Percentiles rank a stretch among this genome's conserved stretches.
phyloP scores from a whole-genome alignment of 1,140 invertebrate species.

The Calosoma granatense region DNA sequence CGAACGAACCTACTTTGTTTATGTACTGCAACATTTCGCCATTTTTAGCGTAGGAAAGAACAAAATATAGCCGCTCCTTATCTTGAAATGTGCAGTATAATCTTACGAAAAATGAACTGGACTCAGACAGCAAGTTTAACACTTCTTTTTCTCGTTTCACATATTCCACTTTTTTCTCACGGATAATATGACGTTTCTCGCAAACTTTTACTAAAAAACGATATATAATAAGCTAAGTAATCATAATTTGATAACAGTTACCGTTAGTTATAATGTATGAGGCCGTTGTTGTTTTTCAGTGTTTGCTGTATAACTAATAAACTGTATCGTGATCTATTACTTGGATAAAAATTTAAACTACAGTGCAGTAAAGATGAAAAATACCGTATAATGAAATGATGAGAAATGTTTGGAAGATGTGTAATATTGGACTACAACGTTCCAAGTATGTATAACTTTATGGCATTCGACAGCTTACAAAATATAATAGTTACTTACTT shows the following conservation, averaged over 20 bases:
- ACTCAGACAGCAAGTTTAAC: conserved; percentile 60
- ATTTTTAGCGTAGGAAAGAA: conserved; percentile 88
- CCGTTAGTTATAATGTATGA: no score
- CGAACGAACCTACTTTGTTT: conserved; percentile 83
- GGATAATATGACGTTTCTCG: conserved; percentile 84
- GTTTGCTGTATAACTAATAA: no score
- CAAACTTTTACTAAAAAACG: conserved; percentile 89
- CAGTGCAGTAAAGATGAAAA: no score
- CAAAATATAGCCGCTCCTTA: conserved; percentile 86
- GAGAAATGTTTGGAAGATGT: neutral
- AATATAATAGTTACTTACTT: conserved; percentile 60
- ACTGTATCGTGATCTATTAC: no score
- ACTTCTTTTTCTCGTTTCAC: conserved; percentile 89
- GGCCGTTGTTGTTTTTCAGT: no score
- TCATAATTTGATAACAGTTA: no score
- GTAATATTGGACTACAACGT: no score
- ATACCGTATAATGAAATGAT: no score
- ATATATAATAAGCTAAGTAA: conserved; percentile 27
- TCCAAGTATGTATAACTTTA: neutral
- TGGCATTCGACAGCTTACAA: neutral
- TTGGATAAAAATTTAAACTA: no score
- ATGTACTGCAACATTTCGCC: conserved; percentile 89
- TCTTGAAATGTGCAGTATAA: conserved; percentile 97
- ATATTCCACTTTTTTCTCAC: conserved; percentile 88
- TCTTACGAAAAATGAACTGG: conserved; percentile 78